These are phyloP conservation scores for Lasioglossum oenotherae DNA, from an alignment of 2,888 invertebrate species.

Conservation along the genomic window DNA sequence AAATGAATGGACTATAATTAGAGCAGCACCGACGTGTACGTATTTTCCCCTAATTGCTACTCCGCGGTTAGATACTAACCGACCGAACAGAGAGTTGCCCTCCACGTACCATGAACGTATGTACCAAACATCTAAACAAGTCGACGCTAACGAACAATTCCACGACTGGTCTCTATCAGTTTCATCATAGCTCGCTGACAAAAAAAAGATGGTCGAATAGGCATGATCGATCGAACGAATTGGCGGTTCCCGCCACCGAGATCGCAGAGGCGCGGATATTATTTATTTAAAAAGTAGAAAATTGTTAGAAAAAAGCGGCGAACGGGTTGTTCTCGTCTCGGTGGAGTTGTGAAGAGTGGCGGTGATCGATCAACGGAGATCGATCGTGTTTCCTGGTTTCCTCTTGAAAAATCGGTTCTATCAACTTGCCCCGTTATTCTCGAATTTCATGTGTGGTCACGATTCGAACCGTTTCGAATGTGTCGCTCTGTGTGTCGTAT, in stretches of 20 bases:
- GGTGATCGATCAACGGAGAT: slow-evolving; percentile 3
- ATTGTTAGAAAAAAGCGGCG: slow-evolving; percentile 62
- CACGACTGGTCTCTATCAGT: slow-evolving; percentile 3
- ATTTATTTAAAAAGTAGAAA: slow-evolving; percentile 55
- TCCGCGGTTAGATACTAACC: background rate
- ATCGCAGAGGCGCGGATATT: slow-evolving; percentile 29
- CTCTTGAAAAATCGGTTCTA: background rate
- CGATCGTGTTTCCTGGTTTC: background rate
- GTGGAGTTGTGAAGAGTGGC: slow-evolving; percentile 15
- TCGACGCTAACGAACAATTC: slow-evolving; percentile 32
- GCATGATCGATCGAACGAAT: slow-evolving; percentile 40
- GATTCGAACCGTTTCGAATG: background rate
- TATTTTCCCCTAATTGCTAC: background rate
- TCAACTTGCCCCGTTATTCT: background rate
- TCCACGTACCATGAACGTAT: slow-evolving; percentile 17
- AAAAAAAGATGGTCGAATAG: slow-evolving; percentile 9
- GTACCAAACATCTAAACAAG: background rate
- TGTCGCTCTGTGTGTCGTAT: background rate
- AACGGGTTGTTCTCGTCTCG: slow-evolving; percentile 21
- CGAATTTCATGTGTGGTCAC: background rate
- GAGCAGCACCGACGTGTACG: background rate
- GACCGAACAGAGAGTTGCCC: slow-evolving; percentile 39
- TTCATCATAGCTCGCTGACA: slow-evolving; percentile 1
- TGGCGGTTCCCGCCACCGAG: slow-evolving; percentile 35
- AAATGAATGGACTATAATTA: background rate